Evolutionary conservation across 2,113 vertebrate species (phyloP).

Genomic region (Silurus glanis): DNA sequence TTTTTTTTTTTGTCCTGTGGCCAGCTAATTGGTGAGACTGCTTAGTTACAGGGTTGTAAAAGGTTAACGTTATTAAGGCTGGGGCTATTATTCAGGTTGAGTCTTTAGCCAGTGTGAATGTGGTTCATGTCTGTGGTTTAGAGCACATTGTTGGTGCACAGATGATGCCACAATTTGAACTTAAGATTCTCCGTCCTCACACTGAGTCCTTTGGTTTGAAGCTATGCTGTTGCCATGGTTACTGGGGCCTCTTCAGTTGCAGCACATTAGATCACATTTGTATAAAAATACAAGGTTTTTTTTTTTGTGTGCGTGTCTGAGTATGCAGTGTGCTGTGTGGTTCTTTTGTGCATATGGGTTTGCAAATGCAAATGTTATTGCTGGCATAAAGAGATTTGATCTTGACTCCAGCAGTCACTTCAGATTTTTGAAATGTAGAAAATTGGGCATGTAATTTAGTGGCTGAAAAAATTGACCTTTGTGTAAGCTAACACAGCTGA

Average conservation of each 20-base stretch:
- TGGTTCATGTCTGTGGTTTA: neutral
- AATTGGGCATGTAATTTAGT: neutral
- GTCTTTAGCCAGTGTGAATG: neutral
- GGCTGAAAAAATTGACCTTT: neutral
- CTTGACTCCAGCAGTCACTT: neutral
- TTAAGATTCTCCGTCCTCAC: slow-evolving; percentile 27
- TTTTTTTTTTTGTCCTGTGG: neutral
- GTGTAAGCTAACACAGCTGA: too few species aligned
- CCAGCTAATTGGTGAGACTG: slow-evolving; percentile 19
- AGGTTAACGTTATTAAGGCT: slow-evolving; percentile 22
- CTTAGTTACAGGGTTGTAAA: slow-evolving; percentile 28
- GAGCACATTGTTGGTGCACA: neutral
- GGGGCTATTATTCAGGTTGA: neutral
- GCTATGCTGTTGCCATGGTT: slow-evolving; percentile 57
- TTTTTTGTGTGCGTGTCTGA: neutral
- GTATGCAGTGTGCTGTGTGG: neutral
- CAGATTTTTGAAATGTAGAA: neutral
- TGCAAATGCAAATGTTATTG: neutral
- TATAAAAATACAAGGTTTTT: slow-evolving; percentile 41
- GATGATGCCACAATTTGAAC: slow-evolving; percentile 24
- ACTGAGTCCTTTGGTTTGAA: slow-evolving; percentile 40
- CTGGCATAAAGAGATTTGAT: neutral
- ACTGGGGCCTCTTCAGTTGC: slow-evolving; percentile 37
- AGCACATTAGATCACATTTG: slow-evolving; percentile 53
- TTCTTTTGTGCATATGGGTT: neutral